These are phyloP conservation scores for Dendroctonus valens DNA, from an alignment of 1,140 invertebrate genomes.

Conservation along the genomic window DNA sequence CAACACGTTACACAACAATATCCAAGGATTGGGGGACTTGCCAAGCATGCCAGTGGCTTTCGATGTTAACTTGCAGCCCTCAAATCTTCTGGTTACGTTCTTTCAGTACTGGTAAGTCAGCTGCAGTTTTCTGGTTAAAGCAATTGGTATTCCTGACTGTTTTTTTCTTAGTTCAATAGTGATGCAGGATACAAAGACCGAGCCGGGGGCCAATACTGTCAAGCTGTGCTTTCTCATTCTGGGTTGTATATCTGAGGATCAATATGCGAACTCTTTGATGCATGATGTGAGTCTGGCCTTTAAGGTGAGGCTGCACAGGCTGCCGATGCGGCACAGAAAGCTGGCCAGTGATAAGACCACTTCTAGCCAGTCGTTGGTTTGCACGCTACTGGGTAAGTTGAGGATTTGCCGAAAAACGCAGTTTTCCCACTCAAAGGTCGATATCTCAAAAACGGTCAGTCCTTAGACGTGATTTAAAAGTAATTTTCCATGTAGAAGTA, in stretches of 20 bases:
- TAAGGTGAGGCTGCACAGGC: constrained; percentile 85
- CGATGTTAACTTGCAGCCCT: constrained; percentile 70
- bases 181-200: constrained; percentile 91
- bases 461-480: too few relatives aligned
- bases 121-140: neutral
- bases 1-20: constrained; percentile 65
- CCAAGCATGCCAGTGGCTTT: constrained; percentile 53
- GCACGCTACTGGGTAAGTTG: constrained; percentile 74
- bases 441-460: too few relatives aligned
- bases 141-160: neutral
- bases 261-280: constrained; percentile 97
- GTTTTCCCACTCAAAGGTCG: too few relatives aligned
- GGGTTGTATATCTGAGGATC: constrained; percentile 94
- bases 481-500: too few relatives aligned
- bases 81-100: constrained; percentile 92
- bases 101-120: constrained; percentile 85
- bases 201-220: constrained; percentile 83
- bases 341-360: constrained; percentile 66
- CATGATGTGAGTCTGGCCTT: constrained; percentile 94
- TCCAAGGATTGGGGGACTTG: constrained; percentile 57
- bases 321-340: constrained; percentile 93
- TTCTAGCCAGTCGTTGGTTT: constrained; percentile 83
- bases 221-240: constrained; percentile 94
- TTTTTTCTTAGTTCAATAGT: constrained; percentile 79
- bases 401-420: too few relatives aligned